phyloP scores from a whole-genome alignment of 2,888 invertebrate species.

The Chymomyza amoena region DNA sequence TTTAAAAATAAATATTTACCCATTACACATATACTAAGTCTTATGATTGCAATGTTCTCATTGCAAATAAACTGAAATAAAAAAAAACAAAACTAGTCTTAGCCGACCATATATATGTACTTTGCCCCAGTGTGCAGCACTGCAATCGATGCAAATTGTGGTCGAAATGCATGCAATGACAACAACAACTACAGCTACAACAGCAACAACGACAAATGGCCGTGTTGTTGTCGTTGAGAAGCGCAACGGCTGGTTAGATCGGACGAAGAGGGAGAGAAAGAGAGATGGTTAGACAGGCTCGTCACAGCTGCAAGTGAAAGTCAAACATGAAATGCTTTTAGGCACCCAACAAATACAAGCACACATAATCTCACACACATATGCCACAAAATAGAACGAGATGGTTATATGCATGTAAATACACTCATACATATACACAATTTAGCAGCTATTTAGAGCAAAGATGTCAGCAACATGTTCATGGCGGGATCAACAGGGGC shows the following conservation, averaged over 20 bases:
- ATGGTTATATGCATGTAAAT: background rate
- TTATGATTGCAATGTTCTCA: too few relatives aligned
- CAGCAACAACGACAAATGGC: conserved; percentile 24
- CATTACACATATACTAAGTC: too few relatives aligned
- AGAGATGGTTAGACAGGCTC: conserved; percentile 29
- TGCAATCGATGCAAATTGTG: conserved; percentile 60
- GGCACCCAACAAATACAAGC: conserved; percentile 24
- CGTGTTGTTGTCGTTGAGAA: conserved; percentile 45
- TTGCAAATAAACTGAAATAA: too few relatives aligned
- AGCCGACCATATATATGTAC: background rate
- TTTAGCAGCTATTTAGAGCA: too few relatives aligned
- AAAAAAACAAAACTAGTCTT: background rate
- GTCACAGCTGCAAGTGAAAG: conserved; percentile 69
- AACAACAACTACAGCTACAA: conserved; percentile 22
- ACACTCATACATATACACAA: background rate
- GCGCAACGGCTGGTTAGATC: conserved; percentile 21
- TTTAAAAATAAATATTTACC: too few relatives aligned
- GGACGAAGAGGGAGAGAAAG: too few relatives aligned
- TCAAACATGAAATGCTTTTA: conserved; percentile 55
- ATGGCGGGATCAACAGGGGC: too few relatives aligned
- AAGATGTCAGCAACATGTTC: too few relatives aligned
- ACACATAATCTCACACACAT: conserved; percentile 20
- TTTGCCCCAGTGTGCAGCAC: conserved; percentile 33
- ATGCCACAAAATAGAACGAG: background rate
- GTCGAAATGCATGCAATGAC: conserved; percentile 50